Conservation (phyloP, 2,113 vertebrate species). For the Daphoenositta chrysoptera region DNA sequence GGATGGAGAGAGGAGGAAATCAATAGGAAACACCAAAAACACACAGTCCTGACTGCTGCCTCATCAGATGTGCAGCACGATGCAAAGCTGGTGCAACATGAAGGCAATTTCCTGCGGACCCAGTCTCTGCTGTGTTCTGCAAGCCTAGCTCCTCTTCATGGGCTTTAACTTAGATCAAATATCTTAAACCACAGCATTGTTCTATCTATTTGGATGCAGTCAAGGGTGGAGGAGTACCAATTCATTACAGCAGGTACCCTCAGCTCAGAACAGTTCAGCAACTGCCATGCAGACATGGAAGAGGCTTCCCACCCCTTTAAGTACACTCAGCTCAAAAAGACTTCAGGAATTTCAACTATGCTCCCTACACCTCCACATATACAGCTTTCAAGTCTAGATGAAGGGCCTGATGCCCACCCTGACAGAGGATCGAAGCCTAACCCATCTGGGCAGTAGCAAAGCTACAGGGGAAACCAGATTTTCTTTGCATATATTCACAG, state of each 20-base stretch:
- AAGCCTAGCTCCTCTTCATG: not conserved
- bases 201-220: not conserved
- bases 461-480: fast-evolving
- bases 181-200: not conserved
- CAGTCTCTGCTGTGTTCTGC: not conserved
- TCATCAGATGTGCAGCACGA: not conserved
- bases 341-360: conserved; percentile 3
- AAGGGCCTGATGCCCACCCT: not conserved
- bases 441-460: not conserved
- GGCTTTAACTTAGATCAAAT: not conserved
- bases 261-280: not conserved
- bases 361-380: not conserved
- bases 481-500: not conserved
- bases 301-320: not conserved
- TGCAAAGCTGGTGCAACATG: not conserved
- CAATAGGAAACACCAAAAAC: conserved; percentile 37
- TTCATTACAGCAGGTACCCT: not conserved
- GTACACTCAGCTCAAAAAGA: not conserved
- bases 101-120: not conserved
- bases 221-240: not conserved
- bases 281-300: not conserved
- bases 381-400: not conserved
- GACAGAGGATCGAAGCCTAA: not conserved
- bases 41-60: not conserved
- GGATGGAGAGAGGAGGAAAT: conserved; percentile 40